Percentiles rank a stretch among this genome's conserved stretches.
These are phyloP conservation scores for Epizoanthus scotinus DNA, from an alignment of 92 coral and sea anemone genomes.

Conservation along the genomic window DNA sequence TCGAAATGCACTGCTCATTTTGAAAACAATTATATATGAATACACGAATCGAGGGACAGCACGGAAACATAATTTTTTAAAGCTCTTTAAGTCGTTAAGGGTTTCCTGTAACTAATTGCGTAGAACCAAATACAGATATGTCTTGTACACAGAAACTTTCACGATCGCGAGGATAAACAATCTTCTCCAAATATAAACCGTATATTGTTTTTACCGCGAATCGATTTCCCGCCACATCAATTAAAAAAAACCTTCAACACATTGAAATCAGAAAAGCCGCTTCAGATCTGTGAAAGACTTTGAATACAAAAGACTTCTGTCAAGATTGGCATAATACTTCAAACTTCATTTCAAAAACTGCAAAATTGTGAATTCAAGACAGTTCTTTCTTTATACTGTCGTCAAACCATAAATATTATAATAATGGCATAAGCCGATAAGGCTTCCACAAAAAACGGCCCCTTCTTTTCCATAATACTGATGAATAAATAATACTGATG, in stretches of 20 bases:
- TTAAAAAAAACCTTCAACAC: not conserved
- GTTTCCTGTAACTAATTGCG: conserved; percentile 15
- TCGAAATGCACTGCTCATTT: not conserved
- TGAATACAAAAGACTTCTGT: not conserved
- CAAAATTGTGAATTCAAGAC: conserved; percentile 5
- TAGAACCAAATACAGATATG: conserved; percentile 23
- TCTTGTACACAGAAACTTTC: not conserved
- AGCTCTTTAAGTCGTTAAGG: not conserved
- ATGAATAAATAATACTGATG: conserved; percentile 67
- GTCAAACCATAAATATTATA: not conserved
- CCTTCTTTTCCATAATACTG: conserved; percentile 30
- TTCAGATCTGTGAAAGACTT: not conserved
- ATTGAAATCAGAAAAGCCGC: not conserved
- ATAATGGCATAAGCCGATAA: too few species aligned
- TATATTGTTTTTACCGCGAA: not conserved
- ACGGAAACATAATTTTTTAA: not conserved
- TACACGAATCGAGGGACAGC: not conserved
- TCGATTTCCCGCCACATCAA: conserved; percentile 22
- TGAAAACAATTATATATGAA: not conserved
- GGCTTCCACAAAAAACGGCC: not conserved
- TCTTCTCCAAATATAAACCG: conserved; percentile 1
- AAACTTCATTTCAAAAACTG: not conserved
- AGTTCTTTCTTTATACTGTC: not conserved
- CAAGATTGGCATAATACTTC: conserved; percentile 8
- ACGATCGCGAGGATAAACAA: conserved; percentile 2